Evolutionary conservation across 1,140 invertebrate genomes (phyloP).

Genomic region (Nymphalis io): DNA sequence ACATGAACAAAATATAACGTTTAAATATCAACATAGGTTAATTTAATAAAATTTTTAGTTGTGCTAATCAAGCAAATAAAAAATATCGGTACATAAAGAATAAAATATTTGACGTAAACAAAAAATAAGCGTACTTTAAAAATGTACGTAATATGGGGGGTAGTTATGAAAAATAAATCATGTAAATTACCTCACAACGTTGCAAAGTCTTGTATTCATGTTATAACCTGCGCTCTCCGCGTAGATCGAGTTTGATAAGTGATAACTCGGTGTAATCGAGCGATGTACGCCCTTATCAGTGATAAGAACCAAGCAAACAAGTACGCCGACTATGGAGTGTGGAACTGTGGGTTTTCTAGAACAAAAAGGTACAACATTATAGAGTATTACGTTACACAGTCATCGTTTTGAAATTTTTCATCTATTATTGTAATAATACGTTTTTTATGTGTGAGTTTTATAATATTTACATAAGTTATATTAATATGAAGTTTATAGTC

Average conservation of each 20-base stretch:
- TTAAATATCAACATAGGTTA: too few species aligned
- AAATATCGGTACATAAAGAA: too few species aligned
- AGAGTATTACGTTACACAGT: conserved; percentile 11
- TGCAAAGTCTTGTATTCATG: conserved; percentile 10
- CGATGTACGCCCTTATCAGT: conserved; percentile 73
- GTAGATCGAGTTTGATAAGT: conserved; percentile 71
- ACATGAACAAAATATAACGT: too few species aligned
- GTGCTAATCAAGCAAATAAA: too few species aligned
- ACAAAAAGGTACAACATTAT: conserved; percentile 57
- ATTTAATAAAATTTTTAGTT: too few species aligned
- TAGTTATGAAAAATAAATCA: conserved; percentile 26
- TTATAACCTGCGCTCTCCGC: conserved; percentile 40
- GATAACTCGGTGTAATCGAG: conserved; percentile 70
- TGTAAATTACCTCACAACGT: not conserved
- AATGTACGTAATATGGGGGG: conserved; percentile 26
- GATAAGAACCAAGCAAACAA: conserved; percentile 68
- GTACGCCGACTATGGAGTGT: conserved; percentile 54
- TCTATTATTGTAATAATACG: not conserved
- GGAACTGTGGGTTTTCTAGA: conserved; percentile 54
- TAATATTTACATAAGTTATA: too few species aligned
- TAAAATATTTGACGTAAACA: too few species aligned
- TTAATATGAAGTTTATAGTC: too few species aligned
- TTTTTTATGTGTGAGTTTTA: too few species aligned
- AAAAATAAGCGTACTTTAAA: not conserved
- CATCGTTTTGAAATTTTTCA: not conserved